Evolutionary conservation across 2,888 invertebrate genomes (phyloP).

Genomic region (Acanthopleura granulata): DNA sequence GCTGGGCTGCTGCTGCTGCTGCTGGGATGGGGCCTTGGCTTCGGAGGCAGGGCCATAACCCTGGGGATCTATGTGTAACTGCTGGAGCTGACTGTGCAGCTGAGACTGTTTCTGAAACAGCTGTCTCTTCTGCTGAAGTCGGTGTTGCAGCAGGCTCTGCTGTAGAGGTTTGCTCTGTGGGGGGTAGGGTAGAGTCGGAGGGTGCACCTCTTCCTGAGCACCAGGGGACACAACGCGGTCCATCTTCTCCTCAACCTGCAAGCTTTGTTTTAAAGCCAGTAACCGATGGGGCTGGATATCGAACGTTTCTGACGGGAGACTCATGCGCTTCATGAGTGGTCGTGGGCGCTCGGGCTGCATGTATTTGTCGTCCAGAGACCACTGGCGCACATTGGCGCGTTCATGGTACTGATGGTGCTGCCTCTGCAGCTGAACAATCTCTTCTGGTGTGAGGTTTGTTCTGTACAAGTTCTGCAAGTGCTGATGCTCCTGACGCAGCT

Average conservation of each 20-base stretch:
- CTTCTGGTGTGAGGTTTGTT: conserved; percentile 17
- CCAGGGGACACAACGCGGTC: conserved; percentile 42
- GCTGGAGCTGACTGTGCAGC: conserved; percentile 74
- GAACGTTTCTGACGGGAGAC: conserved; percentile 64
- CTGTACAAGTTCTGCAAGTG: conserved; percentile 43
- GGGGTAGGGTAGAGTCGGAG: conserved; percentile 8
- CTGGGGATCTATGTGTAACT: conserved; percentile 67
- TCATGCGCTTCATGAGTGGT: conserved; percentile 66
- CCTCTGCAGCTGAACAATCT: conserved; percentile 27
- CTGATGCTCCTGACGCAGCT: conserved; percentile 75
- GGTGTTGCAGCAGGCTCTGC: conserved; percentile 84
- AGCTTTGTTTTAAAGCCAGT: conserved; percentile 67
- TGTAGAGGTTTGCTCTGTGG: conserved; percentile 73
- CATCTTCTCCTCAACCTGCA: conserved; percentile 66
- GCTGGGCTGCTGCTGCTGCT: conserved; percentile 13
- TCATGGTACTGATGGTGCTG: conserved; percentile 41
- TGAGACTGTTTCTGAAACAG: conserved; percentile 82
- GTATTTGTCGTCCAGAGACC: conserved; percentile 48
- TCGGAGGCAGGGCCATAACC: background rate
- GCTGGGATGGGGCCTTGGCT: conserved; percentile 8
- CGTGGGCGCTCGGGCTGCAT: conserved; percentile 42
- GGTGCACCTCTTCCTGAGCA: conserved; percentile 33
- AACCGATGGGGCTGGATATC: conserved; percentile 67
- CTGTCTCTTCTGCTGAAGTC: conserved; percentile 86
- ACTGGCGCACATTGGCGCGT: conserved; percentile 68